Percentiles rank a stretch among this genome's conserved stretches.
Evolutionary conservation across 2,797 vertebrate genomes (phyloP).

Genomic region (Cossypha heuglini): DNA sequence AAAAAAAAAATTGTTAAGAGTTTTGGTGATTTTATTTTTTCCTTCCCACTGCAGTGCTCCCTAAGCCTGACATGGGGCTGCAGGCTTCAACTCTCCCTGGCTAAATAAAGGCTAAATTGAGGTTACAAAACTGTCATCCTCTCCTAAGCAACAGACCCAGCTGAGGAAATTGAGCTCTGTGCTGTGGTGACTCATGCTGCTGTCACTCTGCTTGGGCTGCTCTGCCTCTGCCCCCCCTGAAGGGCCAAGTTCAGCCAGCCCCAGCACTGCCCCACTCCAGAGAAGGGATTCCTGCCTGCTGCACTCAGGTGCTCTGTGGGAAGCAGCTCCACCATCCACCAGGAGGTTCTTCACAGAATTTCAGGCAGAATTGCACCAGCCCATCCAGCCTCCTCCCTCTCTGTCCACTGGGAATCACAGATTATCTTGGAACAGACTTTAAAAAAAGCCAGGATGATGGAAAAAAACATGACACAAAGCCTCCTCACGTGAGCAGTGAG

Average conservation of each 20-base stretch:
- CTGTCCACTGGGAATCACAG: constrained; percentile 51
- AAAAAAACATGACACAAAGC: constrained; percentile 58
- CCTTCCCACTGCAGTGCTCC: neutral
- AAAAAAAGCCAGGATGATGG: neutral
- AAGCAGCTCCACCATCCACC: neutral
- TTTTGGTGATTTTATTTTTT: neutral
- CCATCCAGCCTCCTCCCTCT: constrained; percentile 26
- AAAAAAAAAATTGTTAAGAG: neutral
- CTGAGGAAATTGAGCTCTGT: neutral
- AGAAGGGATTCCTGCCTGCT: neutral
- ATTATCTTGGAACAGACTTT: constrained; percentile 38
- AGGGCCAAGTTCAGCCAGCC: neutral
- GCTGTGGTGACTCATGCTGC: neutral
- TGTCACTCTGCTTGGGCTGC: neutral
- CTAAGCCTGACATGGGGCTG: rapidly evolving
- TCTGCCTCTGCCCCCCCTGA: neutral
- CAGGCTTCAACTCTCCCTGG: neutral
- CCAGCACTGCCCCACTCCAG: neutral
- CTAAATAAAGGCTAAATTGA: neutral
- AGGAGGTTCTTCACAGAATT: neutral
- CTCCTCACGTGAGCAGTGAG: constrained; percentile 46
- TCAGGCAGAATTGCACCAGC: neutral
- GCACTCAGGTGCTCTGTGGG: neutral
- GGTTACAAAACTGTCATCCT: neutral
- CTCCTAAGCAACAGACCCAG: neutral